A percentile compares a stretch with the other conserved stretches of the same genome.
Evolutionary conservation across 2,888 invertebrate genomes (phyloP).

Genomic region (Himalopsyche tibetana): DNA sequence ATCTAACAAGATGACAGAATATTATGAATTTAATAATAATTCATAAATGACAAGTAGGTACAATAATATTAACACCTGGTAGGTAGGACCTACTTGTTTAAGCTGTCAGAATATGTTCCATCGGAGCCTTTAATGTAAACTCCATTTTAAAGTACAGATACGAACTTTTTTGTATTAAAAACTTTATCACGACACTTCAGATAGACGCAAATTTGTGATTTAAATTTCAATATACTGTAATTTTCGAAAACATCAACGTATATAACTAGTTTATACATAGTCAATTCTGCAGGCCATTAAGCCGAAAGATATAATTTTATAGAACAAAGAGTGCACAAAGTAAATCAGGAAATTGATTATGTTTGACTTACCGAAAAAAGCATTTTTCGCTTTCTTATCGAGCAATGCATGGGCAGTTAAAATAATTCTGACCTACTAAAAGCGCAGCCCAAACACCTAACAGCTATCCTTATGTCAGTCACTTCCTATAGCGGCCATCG

Average conservation of each 20-base stretch:
- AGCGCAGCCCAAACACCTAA: constrained; percentile 34
- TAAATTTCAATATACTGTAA: background rate
- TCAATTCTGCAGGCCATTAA: constrained; percentile 47
- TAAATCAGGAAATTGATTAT: background rate
- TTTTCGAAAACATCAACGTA: background rate
- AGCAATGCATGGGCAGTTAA: constrained; percentile 48
- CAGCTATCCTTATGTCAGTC: constrained; percentile 48
- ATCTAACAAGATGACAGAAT: background rate
- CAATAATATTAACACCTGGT: constrained; percentile 30
- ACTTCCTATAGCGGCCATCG: constrained; percentile 54
- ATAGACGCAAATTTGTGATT: background rate
- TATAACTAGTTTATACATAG: constrained; percentile 31
- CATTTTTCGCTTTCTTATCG: constrained; percentile 53
- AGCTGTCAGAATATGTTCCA: background rate
- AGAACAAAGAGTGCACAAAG: constrained; percentile 53
- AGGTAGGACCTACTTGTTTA: constrained; percentile 13
- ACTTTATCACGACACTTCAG: background rate
- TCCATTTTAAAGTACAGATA: background rate
- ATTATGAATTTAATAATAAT: background rate
- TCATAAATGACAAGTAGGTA: constrained; percentile 16
- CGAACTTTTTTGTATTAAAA: background rate
- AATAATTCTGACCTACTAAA: constrained; percentile 48
- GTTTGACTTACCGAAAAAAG: constrained; percentile 51
- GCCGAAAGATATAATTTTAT: constrained; percentile 42
- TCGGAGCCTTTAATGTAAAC: background rate